These are phyloP conservation scores for Cydia pomonella DNA, from an alignment of 1,140 invertebrate genomes.

Conservation along the genomic window DNA sequence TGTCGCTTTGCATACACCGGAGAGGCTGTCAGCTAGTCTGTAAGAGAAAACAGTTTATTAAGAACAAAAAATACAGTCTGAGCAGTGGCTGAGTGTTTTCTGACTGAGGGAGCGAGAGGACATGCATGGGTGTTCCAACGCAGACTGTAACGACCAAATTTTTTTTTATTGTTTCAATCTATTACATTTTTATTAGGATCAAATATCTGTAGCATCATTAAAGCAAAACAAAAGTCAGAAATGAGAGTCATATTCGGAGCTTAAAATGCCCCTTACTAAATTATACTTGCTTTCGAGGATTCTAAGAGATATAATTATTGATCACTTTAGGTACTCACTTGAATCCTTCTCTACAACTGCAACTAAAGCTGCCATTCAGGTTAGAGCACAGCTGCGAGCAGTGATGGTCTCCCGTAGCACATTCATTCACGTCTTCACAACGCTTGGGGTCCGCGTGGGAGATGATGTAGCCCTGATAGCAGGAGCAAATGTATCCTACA, in stretches of 20 bases:
- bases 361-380: conserved; percentile 95
- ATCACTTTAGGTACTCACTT: conserved; percentile 56
- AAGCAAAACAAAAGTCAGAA: no score
- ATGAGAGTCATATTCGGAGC: no score
- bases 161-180: no score
- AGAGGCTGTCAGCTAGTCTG: conserved; percentile 85
- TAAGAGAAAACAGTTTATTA: conserved; percentile 39
- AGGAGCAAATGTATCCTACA: conserved; percentile 92
- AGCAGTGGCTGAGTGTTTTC: background rate
- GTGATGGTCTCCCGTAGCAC: conserved; percentile 89
- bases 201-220: no score
- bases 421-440: conserved; percentile 96
- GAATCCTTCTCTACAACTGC: conserved; percentile 93
- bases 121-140: no score
- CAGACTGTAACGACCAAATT: no score
- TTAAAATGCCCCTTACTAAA: no score
- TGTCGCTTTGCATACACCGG: conserved; percentile 89
- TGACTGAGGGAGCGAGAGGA: no score
- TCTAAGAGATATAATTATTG: no score
- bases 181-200: no score
- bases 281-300: no score
- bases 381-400: conserved; percentile 97
- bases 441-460: conserved; percentile 87
- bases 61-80: background rate
- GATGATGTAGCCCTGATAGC: conserved; percentile 92